These are phyloP conservation scores for Coleophora flavipennella DNA, from an alignment of 2,888 invertebrate genomes.

Conservation along the genomic window DNA sequence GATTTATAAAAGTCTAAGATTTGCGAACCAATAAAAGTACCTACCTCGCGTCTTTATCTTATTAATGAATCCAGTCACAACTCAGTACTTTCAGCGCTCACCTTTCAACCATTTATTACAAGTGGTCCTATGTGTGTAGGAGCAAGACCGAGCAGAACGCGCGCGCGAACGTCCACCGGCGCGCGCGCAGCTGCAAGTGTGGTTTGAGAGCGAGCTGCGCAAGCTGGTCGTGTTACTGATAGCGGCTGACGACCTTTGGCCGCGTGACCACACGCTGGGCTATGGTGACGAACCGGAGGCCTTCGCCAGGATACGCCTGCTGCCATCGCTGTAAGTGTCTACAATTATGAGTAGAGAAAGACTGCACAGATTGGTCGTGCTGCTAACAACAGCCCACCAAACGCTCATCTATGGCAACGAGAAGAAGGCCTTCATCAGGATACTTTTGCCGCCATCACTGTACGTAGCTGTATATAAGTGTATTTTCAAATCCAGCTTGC, in stretches of 20 bases:
- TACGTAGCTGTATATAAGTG: conserved; percentile 55
- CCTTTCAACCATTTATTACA: background rate
- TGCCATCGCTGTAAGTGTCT: conserved; percentile 82
- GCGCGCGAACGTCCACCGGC: conserved; percentile 79
- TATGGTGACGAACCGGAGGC: conserved; percentile 87
- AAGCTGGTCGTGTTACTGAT: conserved; percentile 89
- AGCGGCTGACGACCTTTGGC: conserved; percentile 87
- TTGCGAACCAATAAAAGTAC: no score
- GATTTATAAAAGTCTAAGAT: conserved; percentile 7
- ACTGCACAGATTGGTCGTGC: conserved; percentile 86
- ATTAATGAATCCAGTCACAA: background rate
- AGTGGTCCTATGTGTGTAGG: conserved; percentile 33
- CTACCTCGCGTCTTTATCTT: background rate
- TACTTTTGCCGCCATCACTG: conserved; percentile 85
- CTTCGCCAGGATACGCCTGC: conserved; percentile 84
- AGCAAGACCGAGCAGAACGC: conserved; percentile 58
- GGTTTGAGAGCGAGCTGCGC: conserved; percentile 87
- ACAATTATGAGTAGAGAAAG: no score
- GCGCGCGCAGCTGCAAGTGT: conserved; percentile 89
- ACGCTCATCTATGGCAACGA: conserved; percentile 81
- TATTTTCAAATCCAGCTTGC: no score
- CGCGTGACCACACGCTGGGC: conserved; percentile 83
- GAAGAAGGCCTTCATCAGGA: conserved; percentile 89
- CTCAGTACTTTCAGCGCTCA: background rate
- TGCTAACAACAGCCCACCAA: conserved; percentile 89